A percentile compares a stretch with the other conserved stretches of the same genome.
Conservation (phyloP, 1,140 invertebrate genomes). For the Danaus melanippus region DNA sequence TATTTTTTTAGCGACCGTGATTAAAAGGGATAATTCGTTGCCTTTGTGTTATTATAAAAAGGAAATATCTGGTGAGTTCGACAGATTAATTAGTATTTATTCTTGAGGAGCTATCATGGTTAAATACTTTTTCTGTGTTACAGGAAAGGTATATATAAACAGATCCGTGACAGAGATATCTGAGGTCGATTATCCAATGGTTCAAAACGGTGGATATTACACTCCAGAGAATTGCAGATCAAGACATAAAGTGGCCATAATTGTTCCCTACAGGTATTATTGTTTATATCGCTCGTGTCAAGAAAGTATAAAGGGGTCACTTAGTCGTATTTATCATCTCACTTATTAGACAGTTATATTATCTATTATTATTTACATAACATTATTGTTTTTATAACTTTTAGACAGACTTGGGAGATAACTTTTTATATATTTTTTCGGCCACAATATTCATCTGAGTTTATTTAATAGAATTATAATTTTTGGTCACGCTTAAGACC, state of each 20-base stretch:
- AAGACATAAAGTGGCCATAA: constrained; percentile 84
- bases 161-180: constrained; percentile 11
- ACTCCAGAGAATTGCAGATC: constrained; percentile 80
- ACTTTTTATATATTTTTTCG: too few species aligned
- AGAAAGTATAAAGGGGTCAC: background rate
- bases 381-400: background rate
- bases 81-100: background rate
- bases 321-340: background rate
- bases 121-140: background rate
- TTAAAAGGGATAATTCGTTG: too few species aligned
- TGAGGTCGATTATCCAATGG: constrained; percentile 14
- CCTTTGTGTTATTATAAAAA: too few species aligned
- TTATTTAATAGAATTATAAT: too few species aligned
- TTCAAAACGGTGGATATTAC: constrained; percentile 79
- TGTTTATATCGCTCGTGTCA: background rate
- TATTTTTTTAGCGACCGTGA: too few species aligned
- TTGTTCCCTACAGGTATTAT: constrained; percentile 81
- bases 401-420: background rate
- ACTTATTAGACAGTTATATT: background rate
- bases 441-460: too few species aligned
- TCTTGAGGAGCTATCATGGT: background rate
- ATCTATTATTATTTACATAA: background rate
- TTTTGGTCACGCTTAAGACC: too few species aligned
- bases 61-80: too few species aligned
- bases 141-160: constrained; percentile 17